phyloP scores from a whole-genome alignment of 2,797 vertebrate species.

The Scolopax rusticola region DNA sequence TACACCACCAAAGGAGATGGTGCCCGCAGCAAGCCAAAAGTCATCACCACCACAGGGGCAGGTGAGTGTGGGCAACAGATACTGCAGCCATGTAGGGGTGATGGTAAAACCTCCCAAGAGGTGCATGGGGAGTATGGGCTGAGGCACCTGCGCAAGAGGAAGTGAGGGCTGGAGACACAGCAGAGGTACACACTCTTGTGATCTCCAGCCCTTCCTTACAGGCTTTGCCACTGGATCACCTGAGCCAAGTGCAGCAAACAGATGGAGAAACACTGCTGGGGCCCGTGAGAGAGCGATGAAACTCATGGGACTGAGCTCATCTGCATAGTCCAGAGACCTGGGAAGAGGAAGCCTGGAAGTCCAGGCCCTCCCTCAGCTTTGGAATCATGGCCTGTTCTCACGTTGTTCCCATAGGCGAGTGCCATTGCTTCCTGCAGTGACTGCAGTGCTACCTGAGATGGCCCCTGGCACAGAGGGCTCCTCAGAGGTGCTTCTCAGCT shows the following conservation, averaged over 20 bases:
- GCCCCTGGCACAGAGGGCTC: not conserved
- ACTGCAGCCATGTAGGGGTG: not conserved
- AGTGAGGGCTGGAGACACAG: not conserved
- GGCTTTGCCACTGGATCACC: slow-evolving; percentile 30
- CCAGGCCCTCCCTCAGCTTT: slow-evolving; percentile 32
- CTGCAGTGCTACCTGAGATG: not conserved
- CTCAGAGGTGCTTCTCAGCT: slow-evolving; percentile 23
- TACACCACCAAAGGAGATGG: slow-evolving; percentile 96
- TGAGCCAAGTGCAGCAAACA: slow-evolving; percentile 17
- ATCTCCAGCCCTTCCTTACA: slow-evolving; percentile 10
- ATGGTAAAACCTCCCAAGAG: slow-evolving; percentile 74
- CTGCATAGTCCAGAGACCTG: not conserved
- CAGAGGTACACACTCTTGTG: slow-evolving; percentile 19
- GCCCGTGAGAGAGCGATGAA: not conserved
- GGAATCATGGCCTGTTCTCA: not conserved
- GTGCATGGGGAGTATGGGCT: not conserved
- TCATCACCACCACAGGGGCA: slow-evolving; percentile 92
- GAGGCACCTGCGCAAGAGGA: not conserved
- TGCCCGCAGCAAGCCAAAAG: slow-evolving; percentile 92
- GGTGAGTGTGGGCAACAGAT: slow-evolving; percentile 79
- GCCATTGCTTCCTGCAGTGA: slow-evolving; percentile 14
- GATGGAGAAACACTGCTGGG: not conserved
- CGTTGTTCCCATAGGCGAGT: not conserved
- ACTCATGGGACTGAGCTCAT: not conserved
- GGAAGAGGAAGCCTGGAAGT: slow-evolving; percentile 40